Evolutionary conservation across 1,140 invertebrate species (phyloP).

Genomic region (Neodiprion lecontei): DNA sequence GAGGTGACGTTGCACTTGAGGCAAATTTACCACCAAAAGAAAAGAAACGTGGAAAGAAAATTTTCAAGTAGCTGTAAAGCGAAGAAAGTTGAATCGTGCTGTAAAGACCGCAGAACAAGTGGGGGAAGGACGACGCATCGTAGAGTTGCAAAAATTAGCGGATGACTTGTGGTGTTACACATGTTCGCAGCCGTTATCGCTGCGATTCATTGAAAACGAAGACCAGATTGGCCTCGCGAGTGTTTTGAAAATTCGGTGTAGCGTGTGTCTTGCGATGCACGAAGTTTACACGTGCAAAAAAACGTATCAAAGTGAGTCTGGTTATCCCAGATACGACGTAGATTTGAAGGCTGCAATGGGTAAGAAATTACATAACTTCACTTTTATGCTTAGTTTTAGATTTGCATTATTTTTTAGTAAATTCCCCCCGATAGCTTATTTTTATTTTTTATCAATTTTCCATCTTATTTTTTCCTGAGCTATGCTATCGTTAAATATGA

Average conservation of each 20-base stretch:
- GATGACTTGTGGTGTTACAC: constrained; percentile 18
- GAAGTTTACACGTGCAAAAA: constrained; percentile 22
- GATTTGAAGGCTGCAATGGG: constrained; percentile 21
- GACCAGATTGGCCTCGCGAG: constrained; percentile 12
- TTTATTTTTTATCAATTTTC: constrained; percentile 8
- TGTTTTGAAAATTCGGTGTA: constrained; percentile 21
- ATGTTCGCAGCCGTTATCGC: constrained; percentile 13
- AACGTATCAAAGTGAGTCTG: constrained; percentile 11
- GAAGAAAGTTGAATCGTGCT: constrained; percentile 9
- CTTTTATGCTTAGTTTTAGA: constrained; percentile 13
- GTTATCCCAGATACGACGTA: constrained; percentile 14
- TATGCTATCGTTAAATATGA: constrained; percentile 13
- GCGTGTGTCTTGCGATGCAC: constrained; percentile 6
- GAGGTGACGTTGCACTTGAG: constrained; percentile 12
- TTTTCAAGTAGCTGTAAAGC: constrained; percentile 12
- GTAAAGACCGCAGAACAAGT: constrained; percentile 9
- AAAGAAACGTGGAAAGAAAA: constrained; percentile 2
- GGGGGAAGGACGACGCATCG: constrained; percentile 18
- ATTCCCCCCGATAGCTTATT: constrained; percentile 3
- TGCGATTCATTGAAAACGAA: constrained; percentile 18
- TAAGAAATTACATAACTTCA: constrained; percentile 15
- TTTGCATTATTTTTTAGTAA: constrained; percentile 9
- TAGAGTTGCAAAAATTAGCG: constrained; percentile 13
- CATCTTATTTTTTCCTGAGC: constrained; percentile 10
- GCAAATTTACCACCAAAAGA: constrained; percentile 17